Conservation (phyloP, 2,113 vertebrate species). For the Cyprinodon brontotheroides region DNA sequence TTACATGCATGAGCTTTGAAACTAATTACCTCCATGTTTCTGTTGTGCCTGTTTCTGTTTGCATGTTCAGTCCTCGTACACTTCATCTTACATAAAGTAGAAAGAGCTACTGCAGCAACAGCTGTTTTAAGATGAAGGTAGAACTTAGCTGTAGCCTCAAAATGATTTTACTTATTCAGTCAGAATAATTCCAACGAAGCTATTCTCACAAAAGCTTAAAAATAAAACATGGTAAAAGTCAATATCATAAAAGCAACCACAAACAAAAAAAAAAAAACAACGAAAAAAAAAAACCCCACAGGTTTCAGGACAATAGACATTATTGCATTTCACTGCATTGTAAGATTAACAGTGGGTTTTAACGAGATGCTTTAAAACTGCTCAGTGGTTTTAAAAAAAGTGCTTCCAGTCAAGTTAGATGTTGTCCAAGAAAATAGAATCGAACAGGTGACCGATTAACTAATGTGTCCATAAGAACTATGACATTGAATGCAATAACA, state of each 20-base stretch:
- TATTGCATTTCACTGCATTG: slow-evolving; percentile 11
- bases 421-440: slow-evolving; percentile 23
- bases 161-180: slow-evolving; percentile 46
- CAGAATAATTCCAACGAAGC: not conserved
- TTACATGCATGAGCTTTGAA: not conserved
- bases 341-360: slow-evolving; percentile 19
- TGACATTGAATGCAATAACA: slow-evolving; percentile 32
- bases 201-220: slow-evolving; percentile 33
- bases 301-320: slow-evolving; percentile 38
- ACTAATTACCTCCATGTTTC: not conserved
- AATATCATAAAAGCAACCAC: not conserved
- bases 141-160: slow-evolving; percentile 52
- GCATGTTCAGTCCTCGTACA: slow-evolving; percentile 6
- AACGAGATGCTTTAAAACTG: slow-evolving; percentile 35
- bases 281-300: not conserved
- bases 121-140: slow-evolving; percentile 27
- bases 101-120: slow-evolving; percentile 1
- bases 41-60: slow-evolving; percentile 30
- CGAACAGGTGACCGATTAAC: slow-evolving; percentile 21
- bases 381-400: slow-evolving; percentile 32
- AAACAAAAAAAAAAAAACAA: not conserved
- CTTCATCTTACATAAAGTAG: slow-evolving; percentile 16
- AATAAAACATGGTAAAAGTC: slow-evolving; percentile 11
- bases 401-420: slow-evolving; percentile 54
- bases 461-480: not conserved